Evolutionary conservation across 1,140 invertebrate species (phyloP).

Genomic region (Hycleus phaleratus): DNA sequence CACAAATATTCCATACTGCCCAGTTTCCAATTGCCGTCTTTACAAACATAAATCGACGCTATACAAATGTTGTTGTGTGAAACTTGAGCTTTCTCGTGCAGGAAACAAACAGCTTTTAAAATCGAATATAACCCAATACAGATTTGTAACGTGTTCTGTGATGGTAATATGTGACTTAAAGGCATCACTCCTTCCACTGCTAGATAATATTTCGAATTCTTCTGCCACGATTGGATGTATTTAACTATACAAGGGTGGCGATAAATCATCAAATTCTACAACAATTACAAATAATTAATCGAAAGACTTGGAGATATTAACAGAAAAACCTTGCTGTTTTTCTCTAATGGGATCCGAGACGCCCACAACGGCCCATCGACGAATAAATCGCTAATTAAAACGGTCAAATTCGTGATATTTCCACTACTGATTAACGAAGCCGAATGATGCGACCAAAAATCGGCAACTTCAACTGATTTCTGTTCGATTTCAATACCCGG

Average conservation of each 20-base stretch:
- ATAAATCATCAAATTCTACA: constrained; percentile 72
- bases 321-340: constrained; percentile 56
- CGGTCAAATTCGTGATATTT: constrained; percentile 54
- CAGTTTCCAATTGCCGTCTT: constrained; percentile 75
- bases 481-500: constrained; percentile 64
- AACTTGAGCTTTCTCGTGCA: constrained; percentile 65
- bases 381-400: constrained; percentile 61
- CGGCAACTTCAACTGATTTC: constrained; percentile 63
- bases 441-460: constrained; percentile 68
- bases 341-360: constrained; percentile 57
- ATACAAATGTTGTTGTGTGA: constrained; percentile 76
- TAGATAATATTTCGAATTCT: constrained; percentile 62
- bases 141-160: constrained; percentile 63
- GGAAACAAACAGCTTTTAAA: constrained; percentile 66
- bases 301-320: background rate
- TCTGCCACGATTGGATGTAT: constrained; percentile 71
- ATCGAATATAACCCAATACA: constrained; percentile 71
- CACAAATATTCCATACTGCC: constrained; percentile 74
- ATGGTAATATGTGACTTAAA: constrained; percentile 52
- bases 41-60: constrained; percentile 70
- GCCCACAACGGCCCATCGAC: constrained; percentile 55
- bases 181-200: constrained; percentile 70
- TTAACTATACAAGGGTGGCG: constrained; percentile 73
- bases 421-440: constrained; percentile 53
- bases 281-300: constrained; percentile 22